Conservation (phyloP, 2,113 vertebrate genomes). For the Gobio gobio region DNA sequence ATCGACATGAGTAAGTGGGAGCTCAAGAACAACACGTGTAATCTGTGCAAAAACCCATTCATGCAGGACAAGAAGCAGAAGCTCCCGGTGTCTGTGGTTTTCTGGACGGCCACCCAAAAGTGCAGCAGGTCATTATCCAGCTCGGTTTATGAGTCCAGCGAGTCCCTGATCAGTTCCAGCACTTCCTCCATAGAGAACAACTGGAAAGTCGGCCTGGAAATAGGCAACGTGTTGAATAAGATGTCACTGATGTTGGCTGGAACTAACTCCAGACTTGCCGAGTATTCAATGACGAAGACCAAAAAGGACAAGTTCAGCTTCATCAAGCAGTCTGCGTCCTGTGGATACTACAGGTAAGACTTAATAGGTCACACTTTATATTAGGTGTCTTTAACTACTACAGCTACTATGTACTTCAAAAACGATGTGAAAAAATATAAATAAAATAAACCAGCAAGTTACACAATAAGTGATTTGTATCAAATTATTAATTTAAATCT, state of each 20-base stretch:
- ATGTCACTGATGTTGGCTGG: conserved; percentile 70
- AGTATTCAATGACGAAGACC: conserved; percentile 76
- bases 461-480: no score
- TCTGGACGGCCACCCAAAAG: conserved; percentile 74
- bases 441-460: no score
- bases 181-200: conserved; percentile 69
- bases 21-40: conserved; percentile 74
- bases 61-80: conserved; percentile 68
- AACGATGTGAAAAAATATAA: no score
- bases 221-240: rapidly evolving
- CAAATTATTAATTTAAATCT: no score
- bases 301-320: conserved; percentile 81
- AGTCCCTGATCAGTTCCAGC: conserved; percentile 65
- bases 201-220: conserved; percentile 71
- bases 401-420: no score
- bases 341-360: conserved; percentile 80
- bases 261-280: conserved; percentile 71
- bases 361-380: not conserved
- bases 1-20: conserved; percentile 72
- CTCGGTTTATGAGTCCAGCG: conserved; percentile 68
- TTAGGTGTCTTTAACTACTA: no score
- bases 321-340: conserved; percentile 71
- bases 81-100: conserved; percentile 73
- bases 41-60: conserved; percentile 76
- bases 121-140: conserved; percentile 71